Evolutionary conservation across 2,113 vertebrate species (phyloP).

Genomic region (Aptenodytes patagonicus): DNA sequence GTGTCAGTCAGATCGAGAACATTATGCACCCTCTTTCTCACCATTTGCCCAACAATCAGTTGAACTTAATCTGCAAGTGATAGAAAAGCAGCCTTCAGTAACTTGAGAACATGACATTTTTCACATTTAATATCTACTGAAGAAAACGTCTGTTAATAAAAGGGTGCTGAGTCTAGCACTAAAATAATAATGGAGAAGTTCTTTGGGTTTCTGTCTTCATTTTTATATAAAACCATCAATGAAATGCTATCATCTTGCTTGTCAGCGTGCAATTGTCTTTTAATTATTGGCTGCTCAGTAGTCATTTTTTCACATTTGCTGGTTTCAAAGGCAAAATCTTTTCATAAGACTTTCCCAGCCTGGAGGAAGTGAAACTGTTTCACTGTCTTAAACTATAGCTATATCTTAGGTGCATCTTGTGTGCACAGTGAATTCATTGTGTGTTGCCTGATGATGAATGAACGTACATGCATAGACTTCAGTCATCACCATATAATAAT

Average conservation of each 20-base stretch:
- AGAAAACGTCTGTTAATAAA: conserved; percentile 12
- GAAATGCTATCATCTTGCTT: background rate
- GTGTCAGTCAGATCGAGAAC: background rate
- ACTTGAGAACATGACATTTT: background rate
- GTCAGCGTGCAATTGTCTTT: conserved; percentile 2
- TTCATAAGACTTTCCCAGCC: background rate
- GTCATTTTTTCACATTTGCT: background rate
- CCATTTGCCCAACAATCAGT: background rate
- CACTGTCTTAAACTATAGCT: background rate
- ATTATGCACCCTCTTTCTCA: background rate
- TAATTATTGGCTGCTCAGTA: conserved; percentile 18
- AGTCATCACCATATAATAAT: fast-evolving
- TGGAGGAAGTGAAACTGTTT: background rate
- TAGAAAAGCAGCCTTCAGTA: conserved; percentile 6
- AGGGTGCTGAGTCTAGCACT: background rate
- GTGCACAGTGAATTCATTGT: background rate
- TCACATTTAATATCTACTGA: background rate
- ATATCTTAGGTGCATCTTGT: background rate
- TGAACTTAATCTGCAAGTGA: background rate
- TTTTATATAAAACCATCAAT: background rate
- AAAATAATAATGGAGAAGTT: background rate
- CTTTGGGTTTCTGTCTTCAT: background rate
- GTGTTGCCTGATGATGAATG: background rate
- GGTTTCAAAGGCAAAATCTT: background rate
- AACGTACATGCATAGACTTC: background rate